phyloP scores from a whole-genome alignment of 1,140 invertebrate species.

The Schlechtendalia chinensis region DNA sequence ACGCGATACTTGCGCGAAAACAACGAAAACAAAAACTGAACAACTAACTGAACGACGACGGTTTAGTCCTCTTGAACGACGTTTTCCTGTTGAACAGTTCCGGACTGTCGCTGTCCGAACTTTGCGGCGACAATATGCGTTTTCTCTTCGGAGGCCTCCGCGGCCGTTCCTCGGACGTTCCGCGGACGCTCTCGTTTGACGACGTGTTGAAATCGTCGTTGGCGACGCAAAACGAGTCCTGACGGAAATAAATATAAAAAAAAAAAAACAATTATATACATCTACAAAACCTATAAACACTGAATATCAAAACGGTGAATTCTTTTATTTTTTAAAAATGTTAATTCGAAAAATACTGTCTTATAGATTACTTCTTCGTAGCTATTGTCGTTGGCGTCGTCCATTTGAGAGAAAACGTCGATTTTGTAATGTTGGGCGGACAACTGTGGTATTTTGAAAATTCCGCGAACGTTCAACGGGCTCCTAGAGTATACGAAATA shows the following conservation, averaged over 20 bases:
- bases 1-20: too few species aligned
- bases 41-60: too few species aligned
- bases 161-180: background rate
- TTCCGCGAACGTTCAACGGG: background rate
- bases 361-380: slow-evolving; percentile 28
- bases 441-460: slow-evolving; percentile 52
- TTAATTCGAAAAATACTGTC: too few species aligned
- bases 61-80: background rate
- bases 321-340: background rate
- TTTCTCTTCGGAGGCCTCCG: background rate
- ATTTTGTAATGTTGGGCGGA: slow-evolving; percentile 25
- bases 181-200: background rate
- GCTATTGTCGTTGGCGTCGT: slow-evolving; percentile 12
- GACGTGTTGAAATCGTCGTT: background rate
- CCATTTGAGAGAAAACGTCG: slow-evolving; percentile 51
- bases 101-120: slow-evolving; percentile 13
- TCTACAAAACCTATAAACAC: background rate
- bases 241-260: background rate
- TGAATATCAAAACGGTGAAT: background rate
- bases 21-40: too few species aligned
- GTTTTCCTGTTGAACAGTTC: too few species aligned
- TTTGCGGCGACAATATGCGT: background rate
- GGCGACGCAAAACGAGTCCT: slow-evolving; percentile 42
- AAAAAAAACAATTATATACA: background rate
- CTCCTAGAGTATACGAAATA: background rate